Percentiles rank a stretch among this genome's conserved stretches.
Evolutionary conservation across 2,113 vertebrate genomes (phyloP).

Genomic region (Machaerirhynchus nigripectus): DNA sequence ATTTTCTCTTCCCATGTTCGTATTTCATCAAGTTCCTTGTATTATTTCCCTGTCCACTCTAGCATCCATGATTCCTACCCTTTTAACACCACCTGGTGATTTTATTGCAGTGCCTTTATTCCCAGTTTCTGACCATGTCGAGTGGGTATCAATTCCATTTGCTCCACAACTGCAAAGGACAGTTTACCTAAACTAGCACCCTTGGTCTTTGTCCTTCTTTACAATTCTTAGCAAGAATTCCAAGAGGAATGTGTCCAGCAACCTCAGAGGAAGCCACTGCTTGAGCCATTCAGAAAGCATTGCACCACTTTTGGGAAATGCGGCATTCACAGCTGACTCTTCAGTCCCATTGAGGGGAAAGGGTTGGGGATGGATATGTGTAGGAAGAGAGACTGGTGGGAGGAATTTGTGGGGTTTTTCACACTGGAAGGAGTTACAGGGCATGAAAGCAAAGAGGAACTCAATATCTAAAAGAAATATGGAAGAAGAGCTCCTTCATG

Average conservation of each 20-base stretch:
- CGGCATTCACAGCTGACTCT: background rate
- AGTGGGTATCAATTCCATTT: background rate
- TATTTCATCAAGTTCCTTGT: background rate
- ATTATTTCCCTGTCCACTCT: background rate
- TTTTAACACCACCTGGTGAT: background rate
- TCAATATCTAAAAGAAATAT: background rate
- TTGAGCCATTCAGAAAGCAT: background rate
- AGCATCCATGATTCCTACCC: background rate
- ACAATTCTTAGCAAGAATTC: background rate
- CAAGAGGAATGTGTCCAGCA: background rate
- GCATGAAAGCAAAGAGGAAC: background rate
- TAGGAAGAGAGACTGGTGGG: background rate
- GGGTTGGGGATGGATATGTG: rapidly evolving
- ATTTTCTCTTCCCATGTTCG: background rate
- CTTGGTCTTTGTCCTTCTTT: background rate
- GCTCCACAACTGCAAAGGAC: background rate
- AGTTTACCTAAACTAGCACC: background rate
- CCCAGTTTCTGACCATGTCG: background rate
- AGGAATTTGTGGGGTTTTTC: background rate
- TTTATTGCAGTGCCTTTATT: background rate
- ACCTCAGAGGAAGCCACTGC: background rate
- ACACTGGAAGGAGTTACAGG: background rate
- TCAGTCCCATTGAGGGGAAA: background rate
- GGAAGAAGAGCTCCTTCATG: background rate
- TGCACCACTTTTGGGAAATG: background rate